Evolutionary conservation across 2,888 invertebrate species (phyloP).

Genomic region (Tachina lurida): DNA sequence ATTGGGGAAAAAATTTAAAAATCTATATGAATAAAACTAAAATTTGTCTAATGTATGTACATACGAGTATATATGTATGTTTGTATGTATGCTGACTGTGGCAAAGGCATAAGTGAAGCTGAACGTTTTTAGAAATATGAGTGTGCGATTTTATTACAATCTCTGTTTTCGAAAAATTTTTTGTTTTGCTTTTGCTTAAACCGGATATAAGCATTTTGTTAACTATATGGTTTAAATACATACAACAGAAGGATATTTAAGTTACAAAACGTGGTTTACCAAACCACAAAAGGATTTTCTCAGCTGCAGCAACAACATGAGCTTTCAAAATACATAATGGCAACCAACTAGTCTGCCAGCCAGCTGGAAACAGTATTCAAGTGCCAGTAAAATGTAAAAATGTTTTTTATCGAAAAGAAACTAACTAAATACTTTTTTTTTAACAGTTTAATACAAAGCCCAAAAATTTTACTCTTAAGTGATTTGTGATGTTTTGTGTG

Average conservation of each 20-base stretch:
- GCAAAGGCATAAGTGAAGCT: slow-evolving; percentile 67
- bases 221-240: slow-evolving; percentile 69
- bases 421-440: not conserved
- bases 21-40: slow-evolving; percentile 66
- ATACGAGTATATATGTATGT: not conserved
- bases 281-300: slow-evolving; percentile 73
- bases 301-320: slow-evolving; percentile 56
- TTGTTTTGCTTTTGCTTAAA: slow-evolving; percentile 48
- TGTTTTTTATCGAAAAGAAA: not conserved
- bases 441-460: slow-evolving; percentile 62
- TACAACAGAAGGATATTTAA: slow-evolving; percentile 71
- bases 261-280: slow-evolving; percentile 73
- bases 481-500: slow-evolving; percentile 67
- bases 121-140: slow-evolving; percentile 58
- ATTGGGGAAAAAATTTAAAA: slow-evolving; percentile 22
- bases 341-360: slow-evolving; percentile 18
- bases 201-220: slow-evolving; percentile 71
- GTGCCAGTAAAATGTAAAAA: slow-evolving; percentile 25
- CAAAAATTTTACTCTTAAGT: slow-evolving; percentile 61
- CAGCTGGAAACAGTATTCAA: slow-evolving; percentile 11
- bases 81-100: slow-evolving; percentile 51
- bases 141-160: slow-evolving; percentile 24
- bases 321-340: slow-evolving; percentile 31
- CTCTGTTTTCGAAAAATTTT: slow-evolving; percentile 6
- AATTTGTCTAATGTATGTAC: slow-evolving; percentile 62